Evolutionary conservation across 2,888 invertebrate species (phyloP).

Genomic region (Epinotia nisella): DNA sequence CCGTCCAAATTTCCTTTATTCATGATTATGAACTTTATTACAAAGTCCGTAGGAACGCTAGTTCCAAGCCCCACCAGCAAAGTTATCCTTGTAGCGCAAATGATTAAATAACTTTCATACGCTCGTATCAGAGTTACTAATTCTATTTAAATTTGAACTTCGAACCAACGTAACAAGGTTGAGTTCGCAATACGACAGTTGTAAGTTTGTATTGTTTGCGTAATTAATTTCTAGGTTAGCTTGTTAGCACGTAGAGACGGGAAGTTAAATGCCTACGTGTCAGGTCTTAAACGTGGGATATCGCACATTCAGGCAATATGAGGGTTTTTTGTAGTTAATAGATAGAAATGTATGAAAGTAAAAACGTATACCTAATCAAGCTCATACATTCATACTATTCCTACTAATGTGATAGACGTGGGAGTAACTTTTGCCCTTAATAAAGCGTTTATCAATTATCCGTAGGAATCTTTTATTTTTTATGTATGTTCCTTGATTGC

Average conservation of each 20-base stretch:
- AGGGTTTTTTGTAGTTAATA: constrained; percentile 3
- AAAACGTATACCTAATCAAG: too few relatives aligned
- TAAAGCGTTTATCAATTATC: too few relatives aligned
- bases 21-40: background rate
- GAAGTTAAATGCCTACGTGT: constrained; percentile 34
- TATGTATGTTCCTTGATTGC: too few relatives aligned
- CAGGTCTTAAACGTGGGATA: constrained; percentile 7
- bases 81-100: background rate
- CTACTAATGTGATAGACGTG: too few relatives aligned
- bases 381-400: too few relatives aligned
- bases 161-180: background rate
- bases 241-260: constrained; percentile 27
- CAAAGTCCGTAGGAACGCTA: background rate
- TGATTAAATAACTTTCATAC: constrained; percentile 3
- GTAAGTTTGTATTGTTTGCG: background rate
- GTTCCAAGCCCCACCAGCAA: background rate
- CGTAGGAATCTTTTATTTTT: too few relatives aligned
- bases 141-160: background rate
- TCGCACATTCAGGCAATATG: constrained; percentile 10
- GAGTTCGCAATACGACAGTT: background rate
- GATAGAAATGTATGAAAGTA: constrained; percentile 1
- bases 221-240: background rate
- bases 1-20: background rate
- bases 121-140: background rate
- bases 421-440: too few relatives aligned